phyloP scores from a whole-genome alignment of 2,888 invertebrate species.

The Steromphala cineraria region DNA sequence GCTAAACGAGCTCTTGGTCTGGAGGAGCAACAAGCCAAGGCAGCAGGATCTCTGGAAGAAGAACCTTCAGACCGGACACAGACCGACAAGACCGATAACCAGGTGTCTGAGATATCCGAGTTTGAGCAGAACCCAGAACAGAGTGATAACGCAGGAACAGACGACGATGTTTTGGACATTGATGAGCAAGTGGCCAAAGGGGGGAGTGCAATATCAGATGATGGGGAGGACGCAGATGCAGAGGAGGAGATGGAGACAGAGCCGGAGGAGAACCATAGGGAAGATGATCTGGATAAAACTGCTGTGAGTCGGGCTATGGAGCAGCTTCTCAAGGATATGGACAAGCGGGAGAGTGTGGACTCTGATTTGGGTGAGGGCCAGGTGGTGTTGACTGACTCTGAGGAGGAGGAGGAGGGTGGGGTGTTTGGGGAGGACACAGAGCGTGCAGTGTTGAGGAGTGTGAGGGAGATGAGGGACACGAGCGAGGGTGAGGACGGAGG shows the following conservation, averaged over 20 bases:
- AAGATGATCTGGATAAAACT: conserved; percentile 48
- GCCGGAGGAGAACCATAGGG: conserved; percentile 33
- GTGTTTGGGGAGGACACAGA: conserved; percentile 3
- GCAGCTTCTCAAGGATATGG: conserved; percentile 58
- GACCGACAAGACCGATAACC: background rate
- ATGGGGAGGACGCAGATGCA: conserved; percentile 8
- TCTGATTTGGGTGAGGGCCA: conserved; percentile 23
- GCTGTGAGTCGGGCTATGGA: conserved; percentile 63
- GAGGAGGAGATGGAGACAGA: conserved; percentile 41
- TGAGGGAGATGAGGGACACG: conserved; percentile 24
- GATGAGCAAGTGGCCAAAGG: background rate
- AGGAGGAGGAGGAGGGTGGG: conserved; percentile 11
- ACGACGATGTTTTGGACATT: conserved; percentile 29
- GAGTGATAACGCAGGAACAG: background rate
- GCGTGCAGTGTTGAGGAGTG: conserved; percentile 49
- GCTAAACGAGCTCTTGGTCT: conserved; percentile 68
- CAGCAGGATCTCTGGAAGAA: conserved; percentile 26
- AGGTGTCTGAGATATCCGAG: background rate
- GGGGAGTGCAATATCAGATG: conserved; percentile 8
- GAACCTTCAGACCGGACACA: background rate
- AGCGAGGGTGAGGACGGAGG: conserved; percentile 37
- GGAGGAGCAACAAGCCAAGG: conserved; percentile 58
- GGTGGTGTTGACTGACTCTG: conserved; percentile 30
- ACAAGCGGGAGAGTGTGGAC: conserved; percentile 47
- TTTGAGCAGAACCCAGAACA: background rate